Conservation (phyloP, 1,140 invertebrate species). For the Yoshiicerus persimilis region DNA sequence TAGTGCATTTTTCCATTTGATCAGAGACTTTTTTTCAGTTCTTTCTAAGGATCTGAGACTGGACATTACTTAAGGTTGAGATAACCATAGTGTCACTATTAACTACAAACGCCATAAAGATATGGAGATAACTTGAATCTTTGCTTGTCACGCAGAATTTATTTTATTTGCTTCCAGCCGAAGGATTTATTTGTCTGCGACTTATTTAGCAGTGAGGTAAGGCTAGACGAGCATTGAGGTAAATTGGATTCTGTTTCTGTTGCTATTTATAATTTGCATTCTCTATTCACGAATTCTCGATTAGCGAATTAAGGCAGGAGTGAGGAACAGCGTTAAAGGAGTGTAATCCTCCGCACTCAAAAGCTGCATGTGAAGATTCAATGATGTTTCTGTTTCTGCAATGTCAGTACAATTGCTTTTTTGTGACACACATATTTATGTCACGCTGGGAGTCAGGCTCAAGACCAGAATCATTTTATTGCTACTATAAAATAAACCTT, state of each 20-base stretch:
- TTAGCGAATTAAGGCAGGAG: neutral
- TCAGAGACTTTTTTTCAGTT: no score
- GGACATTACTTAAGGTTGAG: no score
- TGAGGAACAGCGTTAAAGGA: neutral
- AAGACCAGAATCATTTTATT: neutral
- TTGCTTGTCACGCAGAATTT: neutral
- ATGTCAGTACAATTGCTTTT: neutral
- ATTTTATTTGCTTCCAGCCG: neutral
- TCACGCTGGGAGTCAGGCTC: neutral
- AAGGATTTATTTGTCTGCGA: neutral
- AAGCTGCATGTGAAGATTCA: no score
- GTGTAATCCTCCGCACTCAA: no score
- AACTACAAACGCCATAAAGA: no score
- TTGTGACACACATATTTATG: neutral
- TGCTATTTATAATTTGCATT: no score
- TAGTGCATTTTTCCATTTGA: neutral
- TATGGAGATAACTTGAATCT: neutral
- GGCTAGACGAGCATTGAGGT: no score
- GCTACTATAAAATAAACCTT: neutral
- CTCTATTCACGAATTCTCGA: neutral
- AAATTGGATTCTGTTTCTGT: no score
- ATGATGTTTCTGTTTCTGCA: neutral
- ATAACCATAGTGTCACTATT: no score
- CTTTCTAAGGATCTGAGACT: no score
- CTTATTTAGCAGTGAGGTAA: neutral